phyloP scores from a whole-genome alignment of 2,888 invertebrate species.

The Heliconius hortense region DNA sequence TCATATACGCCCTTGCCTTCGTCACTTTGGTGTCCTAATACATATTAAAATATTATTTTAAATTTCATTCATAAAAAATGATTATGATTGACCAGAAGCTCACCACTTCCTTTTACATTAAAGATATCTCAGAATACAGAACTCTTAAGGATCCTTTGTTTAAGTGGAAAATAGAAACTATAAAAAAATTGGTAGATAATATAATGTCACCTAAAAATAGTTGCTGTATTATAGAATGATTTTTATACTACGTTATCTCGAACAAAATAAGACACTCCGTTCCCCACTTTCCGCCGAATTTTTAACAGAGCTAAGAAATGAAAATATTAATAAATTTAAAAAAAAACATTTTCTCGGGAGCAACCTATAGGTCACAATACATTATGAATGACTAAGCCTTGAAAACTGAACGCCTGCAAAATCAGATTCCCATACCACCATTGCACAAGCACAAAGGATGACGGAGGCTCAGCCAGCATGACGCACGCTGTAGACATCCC shows the following conservation, averaged over 20 bases:
- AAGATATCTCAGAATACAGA: not conserved
- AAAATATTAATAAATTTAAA: too few relatives aligned
- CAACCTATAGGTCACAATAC: not conserved
- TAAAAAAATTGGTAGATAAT: not conserved
- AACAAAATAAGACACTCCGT: too few relatives aligned
- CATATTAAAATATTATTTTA: not conserved
- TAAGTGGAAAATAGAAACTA: not conserved
- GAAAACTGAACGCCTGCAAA: conserved; percentile 13
- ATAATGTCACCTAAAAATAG: too few relatives aligned
- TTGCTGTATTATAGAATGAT: too few relatives aligned
- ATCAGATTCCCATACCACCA: conserved; percentile 29
- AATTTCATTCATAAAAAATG: conserved; percentile 8
- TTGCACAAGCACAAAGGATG: conserved; percentile 47
- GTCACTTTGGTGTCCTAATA: not conserved
- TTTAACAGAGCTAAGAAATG: too few relatives aligned
- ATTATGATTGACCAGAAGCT: not conserved
- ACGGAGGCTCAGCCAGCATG: conserved; percentile 42
- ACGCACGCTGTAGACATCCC: conserved; percentile 45
- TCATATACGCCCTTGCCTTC: not conserved
- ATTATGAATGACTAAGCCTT: not conserved
- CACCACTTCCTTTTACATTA: not conserved
- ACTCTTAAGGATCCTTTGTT: not conserved
- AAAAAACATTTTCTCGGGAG: not conserved
- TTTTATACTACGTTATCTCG: too few relatives aligned
- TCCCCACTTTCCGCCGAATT: too few relatives aligned